Base-by-base conservation (phyloP, 2,113 vertebrate genomes). In the Halichoerus grypus region DNA sequence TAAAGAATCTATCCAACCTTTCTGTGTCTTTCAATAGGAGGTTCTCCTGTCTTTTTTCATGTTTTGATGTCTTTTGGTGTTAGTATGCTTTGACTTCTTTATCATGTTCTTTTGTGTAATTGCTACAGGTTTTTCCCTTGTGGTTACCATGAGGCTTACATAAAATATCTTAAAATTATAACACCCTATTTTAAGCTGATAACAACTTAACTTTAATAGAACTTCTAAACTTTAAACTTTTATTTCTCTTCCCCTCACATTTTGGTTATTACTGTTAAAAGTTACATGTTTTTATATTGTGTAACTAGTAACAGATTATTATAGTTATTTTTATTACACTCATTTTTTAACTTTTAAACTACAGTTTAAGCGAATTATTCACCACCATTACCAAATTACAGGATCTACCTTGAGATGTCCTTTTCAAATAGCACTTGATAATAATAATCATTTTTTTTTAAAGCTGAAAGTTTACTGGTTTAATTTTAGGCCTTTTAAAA, bases 401-500 rank as follows among this genome's bases (percentile, higher is more conserved):
- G 22, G 24, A 72, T 42, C 21, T 72, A 72, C 36, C 51, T 53
- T 39, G n/a, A 39, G 12, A 88, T 59, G 28, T 61, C 42, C 33
- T 88, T 81, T 72, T 39, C 63, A 93, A 95, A 95, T n/a, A 91
- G 49, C 49, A 36, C 86, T 84, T 46, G 36, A 63, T 51, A 88
- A 92, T 80, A 89, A 91, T 67, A 84, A 36, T 93, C 28, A 22
- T 89, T 92, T 92, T 80, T 91, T 92, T 92, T 74, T 79, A 72
- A 86, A 81, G n/a, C 63, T 93, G 77, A 97, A 92, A 51, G 33
- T 85, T 95, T 46, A 76, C 13, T 96, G 76, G 89, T 79, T 95
- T 98, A 71, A 97, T 91, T 91, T 96, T 88, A 95, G 77, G 14
- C 57, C 69, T 87, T 86, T 55, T 91, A 91, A 97, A 96, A 95